Evolutionary conservation across 2,797 vertebrate genomes (phyloP), one percentile per base, ranked within the genome.

Genomic region (Pseudochirops cupreus): DNA sequence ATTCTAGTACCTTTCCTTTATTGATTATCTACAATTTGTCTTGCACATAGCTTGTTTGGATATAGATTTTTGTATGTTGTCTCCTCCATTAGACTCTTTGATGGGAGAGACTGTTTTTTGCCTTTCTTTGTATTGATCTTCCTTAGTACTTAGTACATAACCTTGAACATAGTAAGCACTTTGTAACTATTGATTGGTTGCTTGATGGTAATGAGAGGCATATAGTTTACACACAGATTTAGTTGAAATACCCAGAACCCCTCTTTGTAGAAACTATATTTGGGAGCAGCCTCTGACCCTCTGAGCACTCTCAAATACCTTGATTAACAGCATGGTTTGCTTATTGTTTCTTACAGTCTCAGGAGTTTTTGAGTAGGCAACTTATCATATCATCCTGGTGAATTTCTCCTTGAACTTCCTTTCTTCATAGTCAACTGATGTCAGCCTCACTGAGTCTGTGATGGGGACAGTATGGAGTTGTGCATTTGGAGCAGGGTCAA

Each of bases 201-300:
- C 33, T 67, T 67, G 59, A 67, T n/a, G 31, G 59, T 67, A 12
- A 33, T 67, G 31, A n/a, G 31, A 33, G 31, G 31, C 33, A 10
- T 33, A 33, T 74, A 18, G 14, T 13, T 67, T 29, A 67, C 12
- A n/a, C 14, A 5, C 0, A 67, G 59, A 67, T 67, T 6, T 82
- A 56, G 39, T 54, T 89, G 39, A 28, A 90, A 28, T 54, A 31
- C 12, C 33, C n/a, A 7, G 10, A 59, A 53, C 29, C 94, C 52
- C 94, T 56, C n/a, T 95, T 95, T 56, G n/a, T 55, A 62, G 67
- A 94, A 87, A 91, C 56, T 26, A 33, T 21, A 50, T 50, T 29
- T 18, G 28, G 9, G 14, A 93, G 50, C 29, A 54, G 24, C 56
- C 33, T 74, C 89, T 2, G 50, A 74, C 33, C 33, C 54, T 92